Percentiles rank a stretch among this genome's conserved stretches.
These are phyloP conservation scores for Axis porcinus DNA, from an alignment of 2,113 vertebrate genomes.

Conservation along the genomic window DNA sequence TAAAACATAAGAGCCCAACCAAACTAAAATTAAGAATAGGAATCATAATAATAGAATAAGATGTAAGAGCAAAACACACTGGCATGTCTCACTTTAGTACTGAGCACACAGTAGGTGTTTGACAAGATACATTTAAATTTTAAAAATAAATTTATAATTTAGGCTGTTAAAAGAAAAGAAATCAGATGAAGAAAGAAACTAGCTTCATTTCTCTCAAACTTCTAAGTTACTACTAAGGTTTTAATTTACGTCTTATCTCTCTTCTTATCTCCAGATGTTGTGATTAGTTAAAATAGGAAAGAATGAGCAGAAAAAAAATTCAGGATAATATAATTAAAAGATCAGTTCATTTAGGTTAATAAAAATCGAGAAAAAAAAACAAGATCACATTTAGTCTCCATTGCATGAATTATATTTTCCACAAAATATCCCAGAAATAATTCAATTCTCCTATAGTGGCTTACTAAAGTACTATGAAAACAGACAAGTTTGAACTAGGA, in stretches of 20 bases:
- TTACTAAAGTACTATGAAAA: neutral
- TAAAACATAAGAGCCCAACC: neutral
- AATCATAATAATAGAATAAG: neutral
- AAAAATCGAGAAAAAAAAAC: neutral
- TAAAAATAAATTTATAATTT: neutral
- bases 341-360: neutral
- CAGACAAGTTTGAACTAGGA: neutral
- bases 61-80: neutral
- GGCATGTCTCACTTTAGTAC: slow-evolving; percentile 11
- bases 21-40: neutral
- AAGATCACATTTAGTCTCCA: neutral
- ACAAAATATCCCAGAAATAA: slow-evolving; percentile 27
- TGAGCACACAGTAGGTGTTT: neutral
- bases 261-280: neutral
- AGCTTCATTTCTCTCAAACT: neutral
- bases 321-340: neutral
- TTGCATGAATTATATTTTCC: neutral
- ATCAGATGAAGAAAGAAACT: neutral
- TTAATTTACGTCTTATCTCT: neutral
- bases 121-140: neutral
- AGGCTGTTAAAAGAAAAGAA: slow-evolving; percentile 34
- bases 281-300: slow-evolving; percentile 20
- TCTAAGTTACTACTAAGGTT: neutral
- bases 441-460: neutral
- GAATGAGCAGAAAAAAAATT: neutral